A percentile compares a stretch with the other conserved stretches of the same genome.
These are phyloP conservation scores for Drosophila sp. DNA, from an alignment of 1,140 invertebrate genomes.

Conservation along the genomic window DNA sequence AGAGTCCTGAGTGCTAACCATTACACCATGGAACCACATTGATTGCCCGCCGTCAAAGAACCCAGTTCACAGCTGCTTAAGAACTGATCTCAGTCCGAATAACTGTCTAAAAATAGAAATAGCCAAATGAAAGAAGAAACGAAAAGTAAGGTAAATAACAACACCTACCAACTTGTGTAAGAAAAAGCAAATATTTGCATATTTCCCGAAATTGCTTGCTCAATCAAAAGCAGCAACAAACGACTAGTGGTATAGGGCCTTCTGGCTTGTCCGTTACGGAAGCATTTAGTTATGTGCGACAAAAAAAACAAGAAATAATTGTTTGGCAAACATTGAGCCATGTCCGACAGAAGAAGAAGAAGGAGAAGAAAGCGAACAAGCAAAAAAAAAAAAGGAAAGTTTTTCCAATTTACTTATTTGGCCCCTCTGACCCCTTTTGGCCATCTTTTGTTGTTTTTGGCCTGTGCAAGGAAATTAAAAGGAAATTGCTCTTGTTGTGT, in stretches of 20 bases:
- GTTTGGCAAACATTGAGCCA: constrained; percentile 76
- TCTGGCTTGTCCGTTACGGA: constrained; percentile 38
- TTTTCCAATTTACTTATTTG: constrained; percentile 49
- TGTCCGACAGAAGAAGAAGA: constrained; percentile 38
- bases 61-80: constrained; percentile 3
- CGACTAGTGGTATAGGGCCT: constrained; percentile 8
- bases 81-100: constrained; percentile 7
- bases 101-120: constrained; percentile 25
- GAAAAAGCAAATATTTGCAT: constrained; percentile 46
- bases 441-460: constrained; percentile 19
- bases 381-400: constrained; percentile 43
- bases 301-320: constrained; percentile 63
- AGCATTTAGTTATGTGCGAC: constrained; percentile 69
- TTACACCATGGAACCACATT: constrained; percentile 91
- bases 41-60: not conserved
- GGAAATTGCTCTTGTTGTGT: constrained; percentile 70
- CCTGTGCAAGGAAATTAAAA: constrained; percentile 66
- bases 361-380: not conserved
- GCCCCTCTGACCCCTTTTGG: constrained; percentile 32
- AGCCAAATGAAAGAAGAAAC: not conserved
- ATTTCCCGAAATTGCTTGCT: constrained; percentile 36
- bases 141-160: not conserved
- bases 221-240: constrained; percentile 26
- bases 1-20: constrained; percentile 96
- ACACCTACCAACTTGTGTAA: not conserved